phyloP scores from a whole-genome alignment of 2,113 vertebrate genomes.

The Cavia aperea region DNA sequence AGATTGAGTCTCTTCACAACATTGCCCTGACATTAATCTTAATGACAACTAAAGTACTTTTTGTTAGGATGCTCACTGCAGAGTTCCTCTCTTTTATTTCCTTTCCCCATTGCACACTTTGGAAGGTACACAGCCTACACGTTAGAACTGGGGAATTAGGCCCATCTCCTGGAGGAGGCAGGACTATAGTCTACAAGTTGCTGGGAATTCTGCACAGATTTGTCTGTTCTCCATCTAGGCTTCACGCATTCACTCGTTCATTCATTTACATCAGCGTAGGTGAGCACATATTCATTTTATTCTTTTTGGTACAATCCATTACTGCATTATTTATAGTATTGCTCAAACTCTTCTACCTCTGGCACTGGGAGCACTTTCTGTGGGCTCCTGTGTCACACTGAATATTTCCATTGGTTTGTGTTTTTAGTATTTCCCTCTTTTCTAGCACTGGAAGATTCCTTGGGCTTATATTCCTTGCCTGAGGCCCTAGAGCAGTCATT shows the following conservation, averaged over 20 bases:
- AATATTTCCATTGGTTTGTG: background rate
- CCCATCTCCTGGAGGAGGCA: background rate
- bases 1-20: background rate
- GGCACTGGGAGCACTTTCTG: background rate
- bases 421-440: background rate
- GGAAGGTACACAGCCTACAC: background rate
- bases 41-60: rapidly evolving
- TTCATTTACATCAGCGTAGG: background rate
- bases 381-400: background rate
- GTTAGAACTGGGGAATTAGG: background rate
- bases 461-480: background rate
- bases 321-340: background rate
- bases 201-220: background rate
- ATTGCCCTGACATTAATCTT: background rate
- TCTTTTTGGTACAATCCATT: background rate
- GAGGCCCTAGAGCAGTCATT: background rate
- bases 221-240: background rate
- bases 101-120: background rate
- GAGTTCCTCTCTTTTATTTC: background rate
- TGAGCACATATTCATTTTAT: background rate
- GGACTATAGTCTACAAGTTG: background rate
- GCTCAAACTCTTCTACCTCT: background rate
- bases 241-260: background rate
- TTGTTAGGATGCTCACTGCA: background rate
- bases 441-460: background rate